phyloP scores from a whole-genome alignment of 1,140 invertebrate species.

The Hesperophylax magnus region DNA sequence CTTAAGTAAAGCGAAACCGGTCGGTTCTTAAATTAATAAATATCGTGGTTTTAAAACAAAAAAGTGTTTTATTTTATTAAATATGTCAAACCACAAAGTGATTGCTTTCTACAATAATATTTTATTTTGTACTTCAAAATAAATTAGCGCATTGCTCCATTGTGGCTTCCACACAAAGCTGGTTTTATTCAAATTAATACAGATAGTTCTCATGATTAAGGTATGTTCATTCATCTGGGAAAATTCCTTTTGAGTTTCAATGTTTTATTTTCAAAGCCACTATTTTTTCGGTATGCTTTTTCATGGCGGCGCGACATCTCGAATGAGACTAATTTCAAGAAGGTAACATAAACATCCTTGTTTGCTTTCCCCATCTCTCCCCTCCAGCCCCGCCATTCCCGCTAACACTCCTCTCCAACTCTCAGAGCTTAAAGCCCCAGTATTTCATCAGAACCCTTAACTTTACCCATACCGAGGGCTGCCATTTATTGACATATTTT shows the following conservation, averaged over 20 bases:
- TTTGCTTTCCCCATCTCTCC: conserved; percentile 9
- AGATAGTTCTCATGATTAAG: neutral
- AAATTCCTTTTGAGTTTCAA: neutral
- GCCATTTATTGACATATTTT: neutral
- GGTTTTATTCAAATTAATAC: no score
- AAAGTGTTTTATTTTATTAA: no score
- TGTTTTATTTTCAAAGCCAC: conserved; percentile 5
- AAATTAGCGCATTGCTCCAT: no score
- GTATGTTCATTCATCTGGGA: neutral
- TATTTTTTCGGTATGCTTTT: conserved; percentile 9
- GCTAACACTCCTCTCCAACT: neutral
- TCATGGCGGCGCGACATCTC: conserved; percentile 22
- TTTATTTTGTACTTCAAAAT: no score
- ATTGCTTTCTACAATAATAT: no score
- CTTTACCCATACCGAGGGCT: neutral
- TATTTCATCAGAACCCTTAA: neutral
- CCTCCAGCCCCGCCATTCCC: neutral
- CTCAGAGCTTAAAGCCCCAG: neutral
- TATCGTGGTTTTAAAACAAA: no score
- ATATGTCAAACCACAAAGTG: no score
- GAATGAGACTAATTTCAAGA: conserved; percentile 32
- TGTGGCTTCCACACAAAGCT: no score
- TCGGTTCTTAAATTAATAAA: no score
- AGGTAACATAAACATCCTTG: conserved; percentile 27
- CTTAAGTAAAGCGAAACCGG: no score